Evolutionary conservation across 2,888 invertebrate species (phyloP), one percentile per base, ranked within the genome.

Genomic region (Tanytarsus gracilentus): DNA sequence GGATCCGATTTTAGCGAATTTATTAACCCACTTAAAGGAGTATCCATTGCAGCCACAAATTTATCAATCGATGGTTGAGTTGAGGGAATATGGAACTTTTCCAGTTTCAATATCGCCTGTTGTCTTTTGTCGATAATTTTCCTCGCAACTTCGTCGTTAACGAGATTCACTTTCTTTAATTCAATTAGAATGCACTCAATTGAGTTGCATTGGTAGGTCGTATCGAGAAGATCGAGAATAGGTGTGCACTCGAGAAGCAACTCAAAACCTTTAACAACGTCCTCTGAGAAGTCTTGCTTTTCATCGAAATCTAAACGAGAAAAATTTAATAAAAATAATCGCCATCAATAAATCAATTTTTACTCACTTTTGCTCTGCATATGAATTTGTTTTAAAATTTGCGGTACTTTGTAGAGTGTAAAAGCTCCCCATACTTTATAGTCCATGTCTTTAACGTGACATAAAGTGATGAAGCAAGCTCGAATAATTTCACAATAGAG

Each of bases 381-480:
- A 65, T 85, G 82, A 48, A 88, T 71, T 64, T 84, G 82, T 61
- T 84, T 82, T 49, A 93, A 78, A 50, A 91, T 83, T 67, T 86
- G 84, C 0, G 92, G 91, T 55, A 95, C 83, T 77, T 95, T 95
- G 7, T 96, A 78, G 69, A 94, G 95, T 1, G 90, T 89, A 69
- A 95, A 94, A 8, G 95, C 93, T 11, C 92, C 91, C 93, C 95
- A 95, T 67, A 92, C 83, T 4, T 92, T 85, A 68, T 94, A 93
- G 66, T 88, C 87, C 7, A 85, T 81, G 48, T 86, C 88, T 56
- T 85, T 84, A 0, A 87, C 87, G 72, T 93, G 91, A 68, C 91
- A 86, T 4, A 96, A 74, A n/a, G 91, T 90, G 68, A 95, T 83
- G 62, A 95, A 83, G 67, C 92, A 90, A 0, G 92, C 89, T 64